Evolutionary conservation across 2,888 invertebrate genomes (phyloP), one percentile per base, ranked within the genome.

Genomic region (Cryptosula pallasiana): DNA sequence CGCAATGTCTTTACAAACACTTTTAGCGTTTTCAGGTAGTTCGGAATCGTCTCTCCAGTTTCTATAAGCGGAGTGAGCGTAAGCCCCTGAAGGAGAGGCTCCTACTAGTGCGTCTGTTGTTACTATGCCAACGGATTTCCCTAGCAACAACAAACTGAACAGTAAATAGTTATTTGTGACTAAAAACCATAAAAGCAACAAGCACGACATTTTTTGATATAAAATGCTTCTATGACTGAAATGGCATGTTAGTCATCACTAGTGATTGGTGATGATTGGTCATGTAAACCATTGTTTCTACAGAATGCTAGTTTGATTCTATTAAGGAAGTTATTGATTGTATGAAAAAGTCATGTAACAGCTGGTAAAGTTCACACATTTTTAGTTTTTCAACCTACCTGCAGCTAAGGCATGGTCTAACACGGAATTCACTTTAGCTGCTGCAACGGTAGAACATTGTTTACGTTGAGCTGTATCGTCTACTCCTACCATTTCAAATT

Each of bases 401-500:
- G 75, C 77, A 0, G 76, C 77, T 45, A 74, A 72, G 1, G 78
- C 77, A 75, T 75, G 75, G 2, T 74, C 72, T 0, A 76, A 57
- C 16, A 77, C 73, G n/a, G 77, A 76, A 13, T 72, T 13, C 5
- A 57, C 57, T n/a, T 5, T 13, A 5, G 69, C 69, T 5, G 35
- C 69, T 25, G 9, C 69, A 5, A 35, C 74, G 13, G 87, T 88
- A 0, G 85, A 79, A 80, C 92, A 92, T 80, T 91, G 89, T 0
- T 88, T 87, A 0, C 88, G 85, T 45, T 83, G 83, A 0, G 91
- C 91, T 0, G 88, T 87, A 0, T 88, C 91, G 32, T 89, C 90
- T 0, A 93, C 88, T 0, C 93, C 93, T 27, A 93, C 87, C 0
- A 92, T 91, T 78, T 90, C 89, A 77, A 90, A 90, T 83, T 94